Percentiles rank a stretch among this genome's conserved stretches.
Conservation (phyloP, 1,140 invertebrate species). For the Adoxophyes honmai region DNA sequence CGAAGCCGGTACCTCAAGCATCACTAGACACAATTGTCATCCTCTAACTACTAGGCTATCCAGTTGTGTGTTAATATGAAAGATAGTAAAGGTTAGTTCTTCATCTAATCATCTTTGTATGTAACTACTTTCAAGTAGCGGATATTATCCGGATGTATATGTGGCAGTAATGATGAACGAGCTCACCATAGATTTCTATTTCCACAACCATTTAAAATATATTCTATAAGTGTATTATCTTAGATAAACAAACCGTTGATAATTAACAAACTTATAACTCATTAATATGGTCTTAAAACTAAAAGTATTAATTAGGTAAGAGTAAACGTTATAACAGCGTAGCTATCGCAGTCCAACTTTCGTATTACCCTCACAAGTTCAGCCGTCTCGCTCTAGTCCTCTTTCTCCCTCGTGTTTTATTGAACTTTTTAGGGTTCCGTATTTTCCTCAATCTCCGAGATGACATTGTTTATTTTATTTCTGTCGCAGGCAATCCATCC, state of each 20-base stretch:
- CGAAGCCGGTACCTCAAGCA: too few relatives aligned
- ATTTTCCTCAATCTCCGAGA: neutral
- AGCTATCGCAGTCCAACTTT: conserved; percentile 1
- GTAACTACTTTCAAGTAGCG: too few relatives aligned
- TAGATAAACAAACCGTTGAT: neutral
- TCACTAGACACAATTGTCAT: too few relatives aligned
- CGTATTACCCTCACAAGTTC: neutral
- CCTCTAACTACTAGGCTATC: too few relatives aligned
- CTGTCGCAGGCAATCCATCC: neutral
- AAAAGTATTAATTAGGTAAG: conserved; percentile 6
- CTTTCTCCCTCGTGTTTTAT: neutral
- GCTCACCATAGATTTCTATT: too few relatives aligned
- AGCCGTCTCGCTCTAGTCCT: neutral
- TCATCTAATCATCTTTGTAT: too few relatives aligned
- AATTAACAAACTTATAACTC: neutral
- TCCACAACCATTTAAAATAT: neutral
- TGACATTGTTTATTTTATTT: conserved; percentile 9
- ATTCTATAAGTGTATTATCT: neutral
- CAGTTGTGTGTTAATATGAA: too few relatives aligned
- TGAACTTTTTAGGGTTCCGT: conserved; percentile 3
- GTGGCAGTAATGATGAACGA: too few relatives aligned
- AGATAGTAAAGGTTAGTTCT: too few relatives aligned
- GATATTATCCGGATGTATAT: too few relatives aligned
- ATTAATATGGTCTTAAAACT: neutral
- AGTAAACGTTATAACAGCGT: conserved; percentile 7